Conservation (phyloP, 2,797 vertebrate species). For the Acanthurus tractus region DNA sequence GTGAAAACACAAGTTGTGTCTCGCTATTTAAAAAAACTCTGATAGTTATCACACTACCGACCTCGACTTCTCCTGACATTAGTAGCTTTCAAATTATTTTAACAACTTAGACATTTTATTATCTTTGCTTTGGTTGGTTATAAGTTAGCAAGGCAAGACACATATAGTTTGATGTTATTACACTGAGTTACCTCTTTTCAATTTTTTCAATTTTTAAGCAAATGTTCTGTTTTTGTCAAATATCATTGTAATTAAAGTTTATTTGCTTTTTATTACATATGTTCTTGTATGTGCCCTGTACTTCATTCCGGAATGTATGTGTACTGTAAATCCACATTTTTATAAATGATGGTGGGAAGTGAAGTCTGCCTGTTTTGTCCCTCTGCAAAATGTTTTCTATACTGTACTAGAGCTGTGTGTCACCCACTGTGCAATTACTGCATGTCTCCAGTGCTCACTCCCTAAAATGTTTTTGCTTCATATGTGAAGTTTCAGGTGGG, state of each 20-base stretch:
- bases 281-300: constrained; percentile 17
- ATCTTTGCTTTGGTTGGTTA: constrained; percentile 43
- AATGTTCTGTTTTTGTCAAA: constrained; percentile 28
- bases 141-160: constrained; percentile 70
- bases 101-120: constrained; percentile 25
- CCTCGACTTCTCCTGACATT: constrained; percentile 9
- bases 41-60: background rate
- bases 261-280: constrained; percentile 23
- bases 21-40: constrained; percentile 3
- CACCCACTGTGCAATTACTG: constrained; percentile 89
- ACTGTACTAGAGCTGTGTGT: constrained; percentile 87
- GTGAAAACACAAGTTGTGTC: constrained; percentile 7
- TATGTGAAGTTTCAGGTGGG: constrained; percentile 88
- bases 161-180: constrained; percentile 48
- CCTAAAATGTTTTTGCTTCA: constrained; percentile 85
- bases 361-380: constrained; percentile 86
- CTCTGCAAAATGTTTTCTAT: constrained; percentile 89
- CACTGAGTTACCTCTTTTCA: constrained; percentile 23
- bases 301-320: constrained; percentile 35
- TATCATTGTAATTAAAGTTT: constrained; percentile 8
- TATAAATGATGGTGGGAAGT: constrained; percentile 86
- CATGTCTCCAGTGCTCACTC: constrained; percentile 83
- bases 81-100: constrained; percentile 31
- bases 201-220: constrained; percentile 16
- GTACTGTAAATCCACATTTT: constrained; percentile 77